phyloP scores from a whole-genome alignment of 2,888 invertebrate genomes.

The Napeogenes inachia region DNA sequence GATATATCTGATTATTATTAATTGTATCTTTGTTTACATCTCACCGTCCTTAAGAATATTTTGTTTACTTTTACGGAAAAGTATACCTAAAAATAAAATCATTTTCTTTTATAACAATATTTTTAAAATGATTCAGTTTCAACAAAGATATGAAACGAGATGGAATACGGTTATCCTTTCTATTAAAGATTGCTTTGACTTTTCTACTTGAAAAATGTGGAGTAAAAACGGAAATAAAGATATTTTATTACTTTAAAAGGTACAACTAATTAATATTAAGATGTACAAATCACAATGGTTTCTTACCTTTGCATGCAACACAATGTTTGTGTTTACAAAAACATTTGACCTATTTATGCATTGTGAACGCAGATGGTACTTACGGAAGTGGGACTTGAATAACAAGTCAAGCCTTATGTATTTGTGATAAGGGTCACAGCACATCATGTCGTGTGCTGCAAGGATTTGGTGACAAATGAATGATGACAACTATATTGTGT shows the following conservation, averaged over 20 bases:
- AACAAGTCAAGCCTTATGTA: conserved; percentile 43
- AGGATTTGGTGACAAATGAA: conserved; percentile 65
- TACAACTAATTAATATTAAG: no score
- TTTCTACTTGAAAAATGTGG: no score
- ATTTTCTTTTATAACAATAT: no score
- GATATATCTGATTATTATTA: conserved; percentile 36
- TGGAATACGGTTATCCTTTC: no score
- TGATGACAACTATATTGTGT: conserved; percentile 71
- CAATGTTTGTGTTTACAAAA: conserved; percentile 60
- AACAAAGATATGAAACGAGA: no score
- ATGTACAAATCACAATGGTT: neutral
- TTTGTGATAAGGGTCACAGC: conserved; percentile 44
- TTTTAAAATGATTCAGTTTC: no score
- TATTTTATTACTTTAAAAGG: no score
- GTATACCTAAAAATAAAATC: no score
- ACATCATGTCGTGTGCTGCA: conserved; percentile 34
- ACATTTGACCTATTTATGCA: conserved; percentile 65
- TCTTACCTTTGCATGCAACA: conserved; percentile 23
- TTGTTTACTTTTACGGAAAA: neutral
- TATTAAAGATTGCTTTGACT: no score
- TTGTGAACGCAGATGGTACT: conserved; percentile 53
- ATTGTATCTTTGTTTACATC: conserved; percentile 36
- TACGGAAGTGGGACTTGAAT: conserved; percentile 41
- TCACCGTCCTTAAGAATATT: conserved; percentile 18
- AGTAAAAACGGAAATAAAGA: no score